A percentile compares a stretch with the other conserved stretches of the same genome.
Evolutionary conservation across 1,140 invertebrate genomes (phyloP).

Genomic region (Ceratosolen solmsi): DNA sequence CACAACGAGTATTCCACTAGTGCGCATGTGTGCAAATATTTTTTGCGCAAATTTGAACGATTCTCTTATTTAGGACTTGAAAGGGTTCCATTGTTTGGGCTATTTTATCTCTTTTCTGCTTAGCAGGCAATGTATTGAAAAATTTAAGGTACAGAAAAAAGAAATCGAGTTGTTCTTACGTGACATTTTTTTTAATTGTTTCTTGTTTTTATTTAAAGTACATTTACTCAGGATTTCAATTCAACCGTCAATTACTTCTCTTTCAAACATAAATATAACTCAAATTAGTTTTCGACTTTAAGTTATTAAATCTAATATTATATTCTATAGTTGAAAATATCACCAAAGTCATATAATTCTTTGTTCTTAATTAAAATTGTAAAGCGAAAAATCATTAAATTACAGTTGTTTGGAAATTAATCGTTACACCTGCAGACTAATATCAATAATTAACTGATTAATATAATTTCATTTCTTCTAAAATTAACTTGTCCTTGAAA

Average conservation of each 20-base stretch:
- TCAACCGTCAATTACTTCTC: neutral
- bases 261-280: too few species aligned
- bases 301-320: too few species aligned
- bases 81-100: constrained; percentile 30
- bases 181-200: constrained; percentile 6
- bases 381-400: too few species aligned
- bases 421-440: too few species aligned
- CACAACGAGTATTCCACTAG: neutral
- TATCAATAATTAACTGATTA: too few species aligned
- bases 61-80: constrained; percentile 30
- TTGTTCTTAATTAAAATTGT: too few species aligned
- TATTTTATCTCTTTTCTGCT: neutral
- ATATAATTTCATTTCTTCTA: too few species aligned
- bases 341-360: too few species aligned
- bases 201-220: neutral
- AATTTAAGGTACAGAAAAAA: neutral
- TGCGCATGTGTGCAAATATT: neutral
- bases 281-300: too few species aligned
- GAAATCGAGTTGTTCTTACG: neutral
- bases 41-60: neutral
- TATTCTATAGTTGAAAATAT: too few species aligned
- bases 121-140: constrained; percentile 16
- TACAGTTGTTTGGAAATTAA: too few species aligned
- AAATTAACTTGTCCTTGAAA: too few species aligned
- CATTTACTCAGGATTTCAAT: neutral